These are phyloP conservation scores for Sepioteuthis lessoniana DNA, from an alignment of 2,888 invertebrate genomes.

Conservation along the genomic window DNA sequence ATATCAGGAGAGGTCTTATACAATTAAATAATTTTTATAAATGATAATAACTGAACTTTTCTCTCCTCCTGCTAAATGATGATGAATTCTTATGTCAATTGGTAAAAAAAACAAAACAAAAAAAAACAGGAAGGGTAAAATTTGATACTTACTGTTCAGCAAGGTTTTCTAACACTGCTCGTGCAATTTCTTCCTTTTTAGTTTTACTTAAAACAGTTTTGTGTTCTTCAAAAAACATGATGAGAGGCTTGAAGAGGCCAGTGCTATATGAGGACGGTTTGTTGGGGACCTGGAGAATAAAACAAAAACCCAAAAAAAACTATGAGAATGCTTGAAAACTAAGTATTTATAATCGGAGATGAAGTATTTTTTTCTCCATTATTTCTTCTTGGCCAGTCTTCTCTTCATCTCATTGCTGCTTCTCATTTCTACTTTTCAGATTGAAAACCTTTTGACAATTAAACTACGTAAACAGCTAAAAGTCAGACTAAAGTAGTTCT, in stretches of 20 bases:
- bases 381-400: too few species aligned
- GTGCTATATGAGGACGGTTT: conserved; percentile 71
- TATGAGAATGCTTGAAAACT: neutral
- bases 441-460: too few species aligned
- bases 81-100: neutral
- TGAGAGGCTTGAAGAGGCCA: conserved; percentile 67
- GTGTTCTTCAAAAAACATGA: conserved; percentile 67
- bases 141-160: conserved; percentile 62
- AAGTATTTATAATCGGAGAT: too few species aligned
- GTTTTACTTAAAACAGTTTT: conserved; percentile 57
- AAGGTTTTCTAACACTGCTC: conserved; percentile 61
- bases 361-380: too few species aligned
- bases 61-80: neutral
- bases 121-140: neutral
- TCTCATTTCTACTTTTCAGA: too few species aligned
- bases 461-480: too few species aligned
- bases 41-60: neutral
- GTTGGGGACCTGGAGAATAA: conserved; percentile 65
- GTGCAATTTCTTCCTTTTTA: conserved; percentile 58
- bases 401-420: too few species aligned
- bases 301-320: too few species aligned
- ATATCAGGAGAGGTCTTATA: too few species aligned
- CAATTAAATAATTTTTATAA: too few species aligned
- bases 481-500: too few species aligned
- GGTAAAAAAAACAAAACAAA: too few species aligned